phyloP scores from a whole-genome alignment of 2,888 invertebrate species.

The Octodonta nipae region DNA sequence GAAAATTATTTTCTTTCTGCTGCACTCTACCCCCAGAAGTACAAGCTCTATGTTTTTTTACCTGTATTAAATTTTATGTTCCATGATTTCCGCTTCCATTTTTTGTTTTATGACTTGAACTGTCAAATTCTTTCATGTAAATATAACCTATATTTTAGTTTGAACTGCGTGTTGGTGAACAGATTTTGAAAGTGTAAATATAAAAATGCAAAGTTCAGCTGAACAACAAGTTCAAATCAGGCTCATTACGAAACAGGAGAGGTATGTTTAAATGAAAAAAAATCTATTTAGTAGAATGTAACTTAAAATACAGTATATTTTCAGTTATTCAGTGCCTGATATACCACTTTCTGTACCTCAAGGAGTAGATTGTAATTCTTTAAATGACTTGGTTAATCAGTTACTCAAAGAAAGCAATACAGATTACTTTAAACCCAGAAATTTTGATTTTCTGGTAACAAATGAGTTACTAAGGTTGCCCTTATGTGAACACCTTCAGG shows the following conservation, averaged over 20 bases:
- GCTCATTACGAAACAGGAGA: constrained; percentile 66
- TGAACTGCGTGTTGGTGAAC: too few relatives aligned
- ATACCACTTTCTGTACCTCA: constrained; percentile 71
- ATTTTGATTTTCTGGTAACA: constrained; percentile 79
- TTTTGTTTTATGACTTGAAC: too few relatives aligned
- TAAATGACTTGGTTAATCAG: constrained; percentile 70
- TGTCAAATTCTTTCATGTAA: too few relatives aligned
- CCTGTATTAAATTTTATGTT: too few relatives aligned
- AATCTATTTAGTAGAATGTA: constrained; percentile 4
- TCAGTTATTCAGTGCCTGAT: constrained; percentile 77
- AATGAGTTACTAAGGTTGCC: constrained; percentile 67
- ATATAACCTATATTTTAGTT: too few relatives aligned
- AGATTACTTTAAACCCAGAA: constrained; percentile 35
- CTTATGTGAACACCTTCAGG: constrained; percentile 61
- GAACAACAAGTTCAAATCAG: constrained; percentile 62
- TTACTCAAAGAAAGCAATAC: constrained; percentile 50
- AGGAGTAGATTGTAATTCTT: constrained; percentile 50
- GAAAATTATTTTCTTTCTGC: too few relatives aligned
- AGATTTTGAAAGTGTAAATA: too few relatives aligned
- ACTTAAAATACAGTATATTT: constrained; percentile 18
- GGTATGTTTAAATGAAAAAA: constrained; percentile 59
- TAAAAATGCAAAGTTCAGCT: constrained; percentile 20
- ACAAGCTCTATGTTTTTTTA: too few relatives aligned
- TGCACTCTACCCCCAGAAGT: too few relatives aligned
- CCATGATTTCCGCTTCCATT: too few relatives aligned